These are phyloP conservation scores for Proisotoma minuta DNA, from an alignment of 2,888 invertebrate genomes.

Conservation along the genomic window DNA sequence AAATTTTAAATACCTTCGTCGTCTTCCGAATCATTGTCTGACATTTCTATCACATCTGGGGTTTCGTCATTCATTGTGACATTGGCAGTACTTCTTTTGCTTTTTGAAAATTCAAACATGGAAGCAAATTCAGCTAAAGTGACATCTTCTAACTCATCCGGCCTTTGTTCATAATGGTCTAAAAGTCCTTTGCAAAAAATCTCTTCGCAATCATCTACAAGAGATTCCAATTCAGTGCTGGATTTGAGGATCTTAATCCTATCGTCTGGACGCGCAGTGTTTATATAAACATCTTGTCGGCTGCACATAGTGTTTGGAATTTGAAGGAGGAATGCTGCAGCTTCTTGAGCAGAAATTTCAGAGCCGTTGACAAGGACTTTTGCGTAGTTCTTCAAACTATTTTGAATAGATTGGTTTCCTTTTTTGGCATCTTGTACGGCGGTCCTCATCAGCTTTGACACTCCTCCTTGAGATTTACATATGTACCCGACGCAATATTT, in stretches of 20 bases:
- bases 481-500: constrained; percentile 33
- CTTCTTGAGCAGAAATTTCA: constrained; percentile 48
- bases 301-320: constrained; percentile 24
- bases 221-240: not conserved
- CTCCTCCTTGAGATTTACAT: constrained; percentile 37
- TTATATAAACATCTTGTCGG: constrained; percentile 22
- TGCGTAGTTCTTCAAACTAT: no score
- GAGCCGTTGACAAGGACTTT: no score
- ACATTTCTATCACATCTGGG: not conserved
- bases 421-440: constrained; percentile 44
- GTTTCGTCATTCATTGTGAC: not conserved
- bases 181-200: constrained; percentile 31
- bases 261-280: constrained; percentile 6
- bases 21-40: no score
- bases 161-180: constrained; percentile 47
- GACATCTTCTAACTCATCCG: constrained; percentile 43
- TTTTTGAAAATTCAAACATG: constrained; percentile 27
- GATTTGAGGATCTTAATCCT: not conserved
- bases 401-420: constrained; percentile 35
- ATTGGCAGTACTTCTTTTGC: not conserved
- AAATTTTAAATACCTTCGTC: no score
- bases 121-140: constrained; percentile 48
- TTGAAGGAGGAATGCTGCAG: constrained; percentile 37
- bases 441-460: constrained; percentile 39
- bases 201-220: not conserved